Evolutionary conservation across 2,113 vertebrate genomes (phyloP), one percentile per base, ranked within the genome.

Genomic region (Tinamus guttatus): DNA sequence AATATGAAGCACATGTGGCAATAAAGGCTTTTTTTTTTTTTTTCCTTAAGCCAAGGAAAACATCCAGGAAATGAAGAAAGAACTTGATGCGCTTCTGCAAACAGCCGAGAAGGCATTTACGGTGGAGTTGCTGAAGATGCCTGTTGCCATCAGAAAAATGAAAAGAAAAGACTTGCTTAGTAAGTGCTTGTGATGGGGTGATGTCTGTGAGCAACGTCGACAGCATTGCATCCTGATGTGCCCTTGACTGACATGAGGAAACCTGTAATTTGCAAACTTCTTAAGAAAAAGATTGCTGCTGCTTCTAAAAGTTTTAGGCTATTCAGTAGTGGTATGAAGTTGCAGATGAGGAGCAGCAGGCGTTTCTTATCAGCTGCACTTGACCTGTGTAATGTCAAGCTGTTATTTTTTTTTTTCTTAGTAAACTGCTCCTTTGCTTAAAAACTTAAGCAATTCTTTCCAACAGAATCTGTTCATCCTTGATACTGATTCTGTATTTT

Each of bases 111-210:
- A 96, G 40, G 94, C 95, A 0, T 81, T 98, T 2, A 60, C 76
- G 0, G 96, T 98, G 80, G 97, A 98, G 67, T 67, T 97, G 68
- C 85, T 98, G 81, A 95, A 87, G 69, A 79, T 97, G 89, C 97
- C 97, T 0, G 49, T 80, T 14, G 94, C 95, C 17, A n/a, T 97
- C 56, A 80, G 95, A 67, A 96, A 91, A 32, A 97, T 97, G 96
- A 96, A 28, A 5, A 90, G 96, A 18, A 91, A 88, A 9, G 97
- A 97, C 7, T 70, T 97, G 69, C 77, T 97, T 5, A 64, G 96
- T 97, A 63, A 96, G 96, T 83, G 59, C 12, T 14, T 1, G 5
- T 7, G 76, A 36, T 1, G n/a, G 17, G 18, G 28, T 30, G 5
- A 1, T 1, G 1, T 7, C 21, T 38, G 59, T 1, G 1, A 32